Evolutionary conservation across 2,113 vertebrate species (phyloP), one percentile per base, ranked within the genome.

Genomic region (Prolemur simus): DNA sequence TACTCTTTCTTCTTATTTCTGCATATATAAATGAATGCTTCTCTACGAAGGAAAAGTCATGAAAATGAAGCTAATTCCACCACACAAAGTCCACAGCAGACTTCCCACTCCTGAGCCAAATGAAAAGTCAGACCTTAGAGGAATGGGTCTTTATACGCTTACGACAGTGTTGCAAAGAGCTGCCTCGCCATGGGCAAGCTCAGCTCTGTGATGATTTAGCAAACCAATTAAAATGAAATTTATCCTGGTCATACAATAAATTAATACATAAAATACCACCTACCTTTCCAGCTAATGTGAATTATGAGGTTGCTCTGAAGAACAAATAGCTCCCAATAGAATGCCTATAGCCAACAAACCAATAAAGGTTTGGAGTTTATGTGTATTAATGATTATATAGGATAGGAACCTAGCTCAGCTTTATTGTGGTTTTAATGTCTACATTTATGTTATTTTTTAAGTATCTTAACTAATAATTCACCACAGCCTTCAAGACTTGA

Each of bases 401-500:
- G 25, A 87, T 17, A 87, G 74, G 34, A 97, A 91, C 8, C 73
- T 76, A 87, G 56, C 25, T 95, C 56, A 52, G 37, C 42, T 87
- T 92, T 66, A 71, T 1, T 91, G 56, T 84, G 27, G 13, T 42
- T 94, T 77, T 92, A 84, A 66, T 25, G 32, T 90, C 81, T 92
- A 95, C 68, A 93, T 81, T 56, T 78, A 37, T 34, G 66, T 96
- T 86, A 82, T 74, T 93, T 94, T 92, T 93, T 17, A 97, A 92
- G 23, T 76, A 76, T 54, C 89, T 96, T 81, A 93, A 96, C 89
- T 92, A 94, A 77, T 95, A 97, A 97, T 87, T 96, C 54, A 97
- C 78, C 91, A 87, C 49, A 96, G 87, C 49, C 64, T 84, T 95
- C 63, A 73, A 97, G 88, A 97, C 54, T 23, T 94, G 80, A 97